Evolutionary conservation across 2,113 vertebrate species (phyloP).

Genomic region (Dipodomys stephensi): DNA sequence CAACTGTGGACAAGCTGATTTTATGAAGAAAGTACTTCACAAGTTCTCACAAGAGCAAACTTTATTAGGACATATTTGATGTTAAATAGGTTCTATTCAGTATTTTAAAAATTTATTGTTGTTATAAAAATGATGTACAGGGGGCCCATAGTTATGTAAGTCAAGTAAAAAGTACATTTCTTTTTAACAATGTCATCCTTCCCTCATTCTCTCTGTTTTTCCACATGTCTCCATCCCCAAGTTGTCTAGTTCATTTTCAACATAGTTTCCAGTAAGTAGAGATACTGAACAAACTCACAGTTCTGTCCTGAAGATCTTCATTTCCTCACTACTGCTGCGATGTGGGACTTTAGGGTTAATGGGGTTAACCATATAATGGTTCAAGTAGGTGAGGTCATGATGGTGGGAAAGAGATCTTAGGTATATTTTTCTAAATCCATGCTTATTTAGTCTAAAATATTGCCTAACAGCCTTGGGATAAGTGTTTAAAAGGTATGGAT

Average conservation of each 20-base stretch:
- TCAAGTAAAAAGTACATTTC: no score
- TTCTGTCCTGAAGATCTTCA: not conserved
- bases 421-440: not conserved
- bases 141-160: no score
- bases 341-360: not conserved
- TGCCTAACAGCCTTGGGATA: not conserved
- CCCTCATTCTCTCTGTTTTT: no score
- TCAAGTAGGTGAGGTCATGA: not conserved
- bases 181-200: no score
- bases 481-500: not conserved
- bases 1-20: conserved; percentile 8
- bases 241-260: no score
- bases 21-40: not conserved
- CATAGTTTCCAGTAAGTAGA: not conserved
- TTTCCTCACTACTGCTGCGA: not conserved
- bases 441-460: not conserved
- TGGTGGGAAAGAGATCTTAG: not conserved
- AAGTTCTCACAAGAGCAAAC: not conserved
- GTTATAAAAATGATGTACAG: no score
- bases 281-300: not conserved
- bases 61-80: conserved; percentile 12
- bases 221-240: no score
- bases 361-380: conserved; percentile 2
- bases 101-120: not conserved
- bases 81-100: not conserved